A percentile compares a stretch with the other conserved stretches of the same genome.
Conservation (phyloP, 2,888 invertebrate genomes). For the Plebejus melissa region DNA sequence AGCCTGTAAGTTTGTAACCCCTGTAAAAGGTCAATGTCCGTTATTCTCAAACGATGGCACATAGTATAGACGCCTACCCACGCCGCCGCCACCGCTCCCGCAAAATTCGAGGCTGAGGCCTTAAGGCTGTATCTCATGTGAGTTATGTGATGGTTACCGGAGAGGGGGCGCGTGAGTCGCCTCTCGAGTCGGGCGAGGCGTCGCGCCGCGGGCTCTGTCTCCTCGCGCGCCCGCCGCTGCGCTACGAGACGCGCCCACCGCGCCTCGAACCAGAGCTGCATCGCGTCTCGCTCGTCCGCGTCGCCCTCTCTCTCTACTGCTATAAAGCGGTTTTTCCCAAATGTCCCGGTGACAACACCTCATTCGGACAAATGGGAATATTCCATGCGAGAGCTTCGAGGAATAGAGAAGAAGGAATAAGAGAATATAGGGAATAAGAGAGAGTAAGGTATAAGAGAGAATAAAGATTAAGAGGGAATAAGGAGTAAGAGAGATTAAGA, state of each 20-base stretch:
- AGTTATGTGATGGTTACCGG: slow-evolving; percentile 46
- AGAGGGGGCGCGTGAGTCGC: slow-evolving; percentile 56
- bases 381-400: neutral
- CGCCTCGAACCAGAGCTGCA: slow-evolving; percentile 72
- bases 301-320: slow-evolving; percentile 42
- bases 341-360: neutral
- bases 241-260: slow-evolving; percentile 66
- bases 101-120: neutral
- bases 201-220: slow-evolving; percentile 45
- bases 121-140: neutral
- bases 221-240: slow-evolving; percentile 55
- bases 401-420: neutral
- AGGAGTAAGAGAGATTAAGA: too few relatives aligned
- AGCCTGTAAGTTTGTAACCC: too few relatives aligned
- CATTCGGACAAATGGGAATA: neutral
- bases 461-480: neutral
- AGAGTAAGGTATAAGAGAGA: neutral
- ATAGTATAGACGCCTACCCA: too few relatives aligned
- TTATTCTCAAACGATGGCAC: too few relatives aligned
- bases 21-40: too few relatives aligned
- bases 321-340: slow-evolving; percentile 3
- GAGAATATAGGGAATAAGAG: neutral
- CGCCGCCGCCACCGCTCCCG: neutral
- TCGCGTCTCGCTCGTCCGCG: slow-evolving; percentile 63
- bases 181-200: slow-evolving; percentile 60